Percentiles rank a stretch among this genome's conserved stretches.
phyloP scores from a whole-genome alignment of 2,888 invertebrate genomes.

The Agyllia agylla region DNA sequence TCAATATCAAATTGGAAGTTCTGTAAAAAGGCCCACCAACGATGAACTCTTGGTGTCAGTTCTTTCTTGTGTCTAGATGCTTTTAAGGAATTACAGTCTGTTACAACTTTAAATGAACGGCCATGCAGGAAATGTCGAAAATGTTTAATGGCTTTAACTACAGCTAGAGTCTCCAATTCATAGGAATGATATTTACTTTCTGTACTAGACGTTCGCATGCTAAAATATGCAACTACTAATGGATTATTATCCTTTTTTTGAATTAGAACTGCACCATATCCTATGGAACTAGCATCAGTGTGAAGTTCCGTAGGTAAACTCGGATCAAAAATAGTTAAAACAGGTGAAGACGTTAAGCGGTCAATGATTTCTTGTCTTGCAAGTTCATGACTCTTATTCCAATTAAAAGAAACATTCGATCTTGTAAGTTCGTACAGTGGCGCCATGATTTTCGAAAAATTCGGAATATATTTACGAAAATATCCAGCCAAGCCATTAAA shows the following conservation, averaged over 20 bases:
- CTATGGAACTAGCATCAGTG: slow-evolving; percentile 73
- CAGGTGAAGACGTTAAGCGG: slow-evolving; percentile 61
- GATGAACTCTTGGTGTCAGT: slow-evolving; percentile 75
- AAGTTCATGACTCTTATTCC: slow-evolving; percentile 40
- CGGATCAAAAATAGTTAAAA: slow-evolving; percentile 62
- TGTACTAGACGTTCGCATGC: slow-evolving; percentile 40
- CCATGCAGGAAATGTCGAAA: slow-evolving; percentile 77
- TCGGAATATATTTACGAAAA: slow-evolving; percentile 52
- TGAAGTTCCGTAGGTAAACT: slow-evolving; percentile 2
- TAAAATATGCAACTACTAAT: slow-evolving; percentile 50
- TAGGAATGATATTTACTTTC: slow-evolving; percentile 70
- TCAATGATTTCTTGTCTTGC: slow-evolving; percentile 46
- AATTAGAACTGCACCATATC: slow-evolving; percentile 61
- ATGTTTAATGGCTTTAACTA: slow-evolving; percentile 77
- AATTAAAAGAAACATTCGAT: slow-evolving; percentile 26
- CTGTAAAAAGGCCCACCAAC: slow-evolving; percentile 80
- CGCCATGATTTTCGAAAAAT: slow-evolving; percentile 45
- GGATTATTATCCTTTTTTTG: slow-evolving; percentile 19
- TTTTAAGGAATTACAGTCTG: slow-evolving; percentile 79
- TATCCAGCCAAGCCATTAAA: slow-evolving; percentile 55
- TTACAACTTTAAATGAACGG: slow-evolving; percentile 56
- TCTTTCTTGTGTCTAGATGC: slow-evolving; percentile 79
- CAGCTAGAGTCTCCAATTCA: slow-evolving; percentile 69
- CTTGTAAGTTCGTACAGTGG: slow-evolving; percentile 53
- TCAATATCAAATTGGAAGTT: slow-evolving; percentile 73